These are phyloP conservation scores for Parauchenoglanis ngamensis DNA, from an alignment of 2,797 vertebrate species.

Conservation along the genomic window DNA sequence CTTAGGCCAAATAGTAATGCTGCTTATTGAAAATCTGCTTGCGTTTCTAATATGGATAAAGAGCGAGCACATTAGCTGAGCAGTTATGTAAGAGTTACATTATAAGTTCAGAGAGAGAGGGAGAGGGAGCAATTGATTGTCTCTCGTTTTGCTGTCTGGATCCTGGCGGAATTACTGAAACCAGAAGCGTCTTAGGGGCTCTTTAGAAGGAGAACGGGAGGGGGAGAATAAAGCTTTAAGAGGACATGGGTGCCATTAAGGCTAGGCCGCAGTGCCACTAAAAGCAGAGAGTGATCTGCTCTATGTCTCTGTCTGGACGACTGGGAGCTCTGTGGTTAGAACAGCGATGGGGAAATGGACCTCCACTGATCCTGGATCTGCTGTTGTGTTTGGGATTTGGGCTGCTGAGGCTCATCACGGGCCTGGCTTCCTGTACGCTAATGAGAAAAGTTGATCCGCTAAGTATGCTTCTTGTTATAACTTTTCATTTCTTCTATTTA, in stretches of 20 bases:
- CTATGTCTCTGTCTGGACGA: conserved; percentile 69
- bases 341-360: conserved; percentile 1
- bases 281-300: conserved; percentile 76
- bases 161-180: conserved; percentile 82
- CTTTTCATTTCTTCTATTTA: conserved; percentile 4
- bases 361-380: conserved; percentile 22
- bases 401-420: background rate
- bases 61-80: conserved; percentile 23
- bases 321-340: conserved; percentile 54
- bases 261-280: conserved; percentile 75
- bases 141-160: conserved; percentile 76
- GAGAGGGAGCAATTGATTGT: conserved; percentile 36
- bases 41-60: background rate
- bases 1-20: background rate
- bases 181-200: conserved; percentile 81
- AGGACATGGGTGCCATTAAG: conserved; percentile 82
- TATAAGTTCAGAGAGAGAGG: conserved; percentile 58
- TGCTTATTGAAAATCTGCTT: background rate
- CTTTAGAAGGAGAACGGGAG: conserved; percentile 69
- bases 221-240: conserved; percentile 76
- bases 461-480: conserved; percentile 12
- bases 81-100: conserved; percentile 23
- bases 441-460: background rate
- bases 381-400: background rate
- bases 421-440: conserved; percentile 30